phyloP scores from a whole-genome alignment of 1,140 invertebrate species.

The Brachionus asplanchnoidis region DNA sequence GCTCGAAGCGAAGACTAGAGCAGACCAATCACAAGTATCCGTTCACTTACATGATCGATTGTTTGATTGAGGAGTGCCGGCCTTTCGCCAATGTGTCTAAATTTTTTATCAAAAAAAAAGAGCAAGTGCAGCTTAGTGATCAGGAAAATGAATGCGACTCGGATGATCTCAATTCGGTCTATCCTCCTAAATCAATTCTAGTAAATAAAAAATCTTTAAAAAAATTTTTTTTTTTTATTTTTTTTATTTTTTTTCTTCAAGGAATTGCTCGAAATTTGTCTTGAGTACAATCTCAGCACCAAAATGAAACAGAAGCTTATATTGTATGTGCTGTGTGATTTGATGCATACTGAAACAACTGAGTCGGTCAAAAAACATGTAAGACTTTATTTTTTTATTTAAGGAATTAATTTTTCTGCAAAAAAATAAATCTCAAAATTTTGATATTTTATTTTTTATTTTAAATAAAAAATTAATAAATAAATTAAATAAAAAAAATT shows the following conservation, averaged over 20 bases:
- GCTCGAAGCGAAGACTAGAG: neutral
- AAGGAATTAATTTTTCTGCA: no score
- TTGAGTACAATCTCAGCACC: constrained; percentile 8
- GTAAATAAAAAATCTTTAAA: neutral
- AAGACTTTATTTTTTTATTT: no score
- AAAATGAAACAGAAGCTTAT: constrained; percentile 23
- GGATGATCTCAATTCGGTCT: neutral
- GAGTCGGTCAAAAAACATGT: neutral
- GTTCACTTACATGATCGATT: constrained; percentile 24
- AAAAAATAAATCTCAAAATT: no score
- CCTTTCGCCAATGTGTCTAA: neutral
- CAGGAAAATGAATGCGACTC: neutral
- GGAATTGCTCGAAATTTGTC: constrained; percentile 4
- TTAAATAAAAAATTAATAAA: no score
- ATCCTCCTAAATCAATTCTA: neutral
- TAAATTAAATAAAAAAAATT: neutral
- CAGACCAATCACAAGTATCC: neutral
- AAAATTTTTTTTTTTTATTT: neutral
- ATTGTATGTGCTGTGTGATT: neutral
- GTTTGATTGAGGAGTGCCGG: constrained; percentile 4
- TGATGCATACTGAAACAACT: constrained; percentile 4
- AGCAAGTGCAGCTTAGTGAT: neutral
- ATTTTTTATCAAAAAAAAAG: neutral
- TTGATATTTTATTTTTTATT: no score
- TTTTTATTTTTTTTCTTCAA: neutral